phyloP scores from a whole-genome alignment of 2,113 vertebrate species.

The Lepisosteus osseus region DNA sequence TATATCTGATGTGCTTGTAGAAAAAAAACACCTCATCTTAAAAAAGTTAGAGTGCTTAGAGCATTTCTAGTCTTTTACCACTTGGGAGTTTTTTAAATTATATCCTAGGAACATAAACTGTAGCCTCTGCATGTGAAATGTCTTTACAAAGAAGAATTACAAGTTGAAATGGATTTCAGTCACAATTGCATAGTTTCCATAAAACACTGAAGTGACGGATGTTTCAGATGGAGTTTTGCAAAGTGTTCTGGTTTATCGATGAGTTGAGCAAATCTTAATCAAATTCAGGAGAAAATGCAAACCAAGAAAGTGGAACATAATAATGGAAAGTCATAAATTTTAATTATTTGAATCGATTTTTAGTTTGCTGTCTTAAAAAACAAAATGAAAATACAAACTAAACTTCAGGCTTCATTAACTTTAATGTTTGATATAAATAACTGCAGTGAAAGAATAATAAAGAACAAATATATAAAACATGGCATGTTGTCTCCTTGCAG shows the following conservation, averaged over 20 bases:
- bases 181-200: background rate
- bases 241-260: background rate
- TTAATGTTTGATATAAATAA: background rate
- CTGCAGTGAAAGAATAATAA: background rate
- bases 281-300: background rate
- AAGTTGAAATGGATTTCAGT: too few species aligned
- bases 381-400: too few species aligned
- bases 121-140: too few species aligned
- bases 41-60: too few species aligned
- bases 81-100: too few species aligned
- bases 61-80: too few species aligned
- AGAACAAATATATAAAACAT: background rate
- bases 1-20: background rate
- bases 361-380: too few species aligned
- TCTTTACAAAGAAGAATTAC: too few species aligned
- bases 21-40: background rate
- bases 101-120: too few species aligned
- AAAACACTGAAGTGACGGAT: background rate
- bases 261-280: background rate
- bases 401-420: conserved; percentile 1
- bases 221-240: background rate
- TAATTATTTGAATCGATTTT: background rate
- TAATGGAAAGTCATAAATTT: background rate
- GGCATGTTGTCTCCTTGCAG: background rate
- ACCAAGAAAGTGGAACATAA: background rate